Evolutionary conservation across 64 coral and sea anemone genomes (phyloP).

Genomic region (Montipora cactus): DNA sequence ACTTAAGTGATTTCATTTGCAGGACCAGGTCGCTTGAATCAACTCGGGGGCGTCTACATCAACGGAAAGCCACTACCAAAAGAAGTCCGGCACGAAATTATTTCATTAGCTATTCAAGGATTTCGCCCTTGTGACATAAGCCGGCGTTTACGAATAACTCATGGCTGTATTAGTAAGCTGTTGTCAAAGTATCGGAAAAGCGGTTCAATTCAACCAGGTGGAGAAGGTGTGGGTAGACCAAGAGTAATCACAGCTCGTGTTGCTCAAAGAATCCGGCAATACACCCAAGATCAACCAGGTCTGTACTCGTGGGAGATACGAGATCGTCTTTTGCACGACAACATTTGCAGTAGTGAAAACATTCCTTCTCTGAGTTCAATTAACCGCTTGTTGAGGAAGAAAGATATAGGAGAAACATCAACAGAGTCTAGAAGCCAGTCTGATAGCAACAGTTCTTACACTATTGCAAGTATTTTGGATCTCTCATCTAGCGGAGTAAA

Average conservation of each 20-base stretch:
- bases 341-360: slow-evolving; percentile 35
- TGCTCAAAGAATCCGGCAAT: slow-evolving; percentile 59
- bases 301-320: slow-evolving; percentile 80
- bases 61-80: slow-evolving; percentile 58
- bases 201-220: slow-evolving; percentile 50
- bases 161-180: slow-evolving; percentile 62
- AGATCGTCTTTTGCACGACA: slow-evolving; percentile 60
- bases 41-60: slow-evolving; percentile 43
- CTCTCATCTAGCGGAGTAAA: background rate
- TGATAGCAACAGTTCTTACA: background rate
- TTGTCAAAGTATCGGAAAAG: slow-evolving; percentile 53
- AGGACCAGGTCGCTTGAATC: slow-evolving; percentile 57
- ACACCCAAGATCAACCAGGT: slow-evolving; percentile 49
- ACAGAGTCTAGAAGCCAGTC: background rate
- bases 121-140: slow-evolving; percentile 64
- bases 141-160: slow-evolving; percentile 45
- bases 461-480: slow-evolving; percentile 9
- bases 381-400: slow-evolving; percentile 64
- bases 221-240: slow-evolving; percentile 28
- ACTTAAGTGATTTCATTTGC: background rate
- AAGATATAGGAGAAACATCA: background rate
- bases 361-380: slow-evolving; percentile 79
- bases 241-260: slow-evolving; percentile 56
- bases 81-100: slow-evolving; percentile 37
- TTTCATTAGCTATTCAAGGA: slow-evolving; percentile 2